A percentile compares a stretch with the other conserved stretches of the same genome.
These are phyloP conservation scores for Homarus americanus DNA, from an alignment of 1,140 invertebrate species.

Conservation along the genomic window DNA sequence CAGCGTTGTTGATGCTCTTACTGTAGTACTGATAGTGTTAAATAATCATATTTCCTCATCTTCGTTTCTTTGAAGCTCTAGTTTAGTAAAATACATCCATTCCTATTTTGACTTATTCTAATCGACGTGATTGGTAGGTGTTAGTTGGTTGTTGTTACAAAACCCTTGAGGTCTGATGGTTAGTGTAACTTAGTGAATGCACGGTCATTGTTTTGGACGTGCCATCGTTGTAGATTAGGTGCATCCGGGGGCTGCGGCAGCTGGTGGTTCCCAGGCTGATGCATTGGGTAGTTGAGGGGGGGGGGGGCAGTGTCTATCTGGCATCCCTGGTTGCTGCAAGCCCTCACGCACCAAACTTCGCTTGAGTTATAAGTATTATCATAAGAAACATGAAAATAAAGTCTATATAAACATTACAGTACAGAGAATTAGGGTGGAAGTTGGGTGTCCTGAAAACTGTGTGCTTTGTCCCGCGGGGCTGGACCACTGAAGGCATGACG, in stretches of 20 bases:
- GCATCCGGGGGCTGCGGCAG: neutral
- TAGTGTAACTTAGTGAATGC: neutral
- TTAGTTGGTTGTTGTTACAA: neutral
- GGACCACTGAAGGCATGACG: neutral
- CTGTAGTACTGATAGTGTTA: neutral
- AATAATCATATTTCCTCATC: neutral
- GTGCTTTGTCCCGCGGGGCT: no score
- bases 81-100: neutral
- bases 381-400: neutral
- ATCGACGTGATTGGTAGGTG: neutral
- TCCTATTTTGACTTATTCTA: neutral
- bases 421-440: neutral
- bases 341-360: neutral
- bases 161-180: neutral
- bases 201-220: neutral
- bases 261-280: neutral
- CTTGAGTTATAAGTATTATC: neutral
- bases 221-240: neutral
- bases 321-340: neutral
- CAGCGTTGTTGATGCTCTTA: no score
- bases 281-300: neutral
- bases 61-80: no score
- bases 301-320: neutral
- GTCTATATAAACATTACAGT: neutral
- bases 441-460: neutral